Evolutionary conservation across 2,888 invertebrate genomes (phyloP), one percentile per base, ranked within the genome.

Genomic region (Microplitis deprimator): DNA sequence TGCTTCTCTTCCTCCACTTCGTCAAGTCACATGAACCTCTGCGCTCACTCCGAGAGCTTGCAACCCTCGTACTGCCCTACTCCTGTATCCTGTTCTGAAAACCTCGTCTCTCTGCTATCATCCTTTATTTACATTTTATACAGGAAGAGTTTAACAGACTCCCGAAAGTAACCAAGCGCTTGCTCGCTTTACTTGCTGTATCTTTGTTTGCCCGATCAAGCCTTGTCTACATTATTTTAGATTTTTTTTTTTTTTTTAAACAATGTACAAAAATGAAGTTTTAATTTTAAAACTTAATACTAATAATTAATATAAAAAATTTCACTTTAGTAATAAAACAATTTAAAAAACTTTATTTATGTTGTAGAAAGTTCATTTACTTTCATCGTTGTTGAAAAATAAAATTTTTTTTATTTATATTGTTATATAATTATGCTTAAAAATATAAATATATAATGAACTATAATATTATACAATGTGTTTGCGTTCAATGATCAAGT

Each of bases 11-110:
- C 65, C 39, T 67, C 39, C 64, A n/a, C 70, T 60, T 29, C 38
- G 29, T 17, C 62, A 40, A 62, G 62, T 40, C 40, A 39, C 41
- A 38, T 39, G 67, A 50, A 72, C 68, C 61, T 76, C 61, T 76
- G 76, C 72, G 76, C 76, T 68, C 40, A 41, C 76, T 73, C 72
- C n/a, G 72, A 72, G 62, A 17, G 59, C n/a, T 40, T 62, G 59
- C 41, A 17, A 40, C 39, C 20, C 20, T 61, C 68, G 17, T 16
- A 39, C 41, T 50, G 6, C 13, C 17, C 13, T 40, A 13, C 50
- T 50, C 17, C 29, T 61, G 16, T 39, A 41, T 17, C 17, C 40
- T 73, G 4, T 29, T 29, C 29, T 29, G 29, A 29, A 29, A 29
- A 29, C 3, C 29, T 41, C 64, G 20, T 6, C 13, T n/a, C 50